Evolutionary conservation across 2,888 invertebrate genomes (phyloP).

Genomic region (Salticus scenicus): DNA sequence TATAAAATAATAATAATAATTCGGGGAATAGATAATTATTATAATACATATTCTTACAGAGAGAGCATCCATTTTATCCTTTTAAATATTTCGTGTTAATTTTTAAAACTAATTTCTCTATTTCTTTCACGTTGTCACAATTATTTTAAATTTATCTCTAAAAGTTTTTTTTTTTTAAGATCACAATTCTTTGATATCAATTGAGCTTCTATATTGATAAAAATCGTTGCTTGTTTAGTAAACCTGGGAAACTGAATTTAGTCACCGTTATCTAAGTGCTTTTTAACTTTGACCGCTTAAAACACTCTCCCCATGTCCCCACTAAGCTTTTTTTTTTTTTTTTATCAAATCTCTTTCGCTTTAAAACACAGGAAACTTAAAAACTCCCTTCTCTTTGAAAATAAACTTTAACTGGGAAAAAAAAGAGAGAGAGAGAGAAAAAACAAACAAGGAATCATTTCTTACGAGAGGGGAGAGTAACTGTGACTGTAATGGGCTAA

Average conservation of each 20-base stretch:
- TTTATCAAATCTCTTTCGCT: slow-evolving; percentile 16
- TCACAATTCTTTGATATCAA: too few species aligned
- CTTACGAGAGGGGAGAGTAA: slow-evolving; percentile 33
- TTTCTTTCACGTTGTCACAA: too few species aligned
- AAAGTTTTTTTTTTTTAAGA: too few species aligned
- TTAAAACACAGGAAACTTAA: not conserved
- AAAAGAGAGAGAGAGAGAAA: slow-evolving; percentile 16
- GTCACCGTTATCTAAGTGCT: not conserved
- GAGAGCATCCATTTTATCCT: too few species aligned
- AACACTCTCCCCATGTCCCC: not conserved
- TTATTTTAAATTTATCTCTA: too few species aligned
- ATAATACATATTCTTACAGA: too few species aligned
- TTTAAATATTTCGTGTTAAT: too few species aligned
- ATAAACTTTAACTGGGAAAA: slow-evolving; percentile 53
- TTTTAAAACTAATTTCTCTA: too few species aligned
- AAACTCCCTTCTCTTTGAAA: slow-evolving; percentile 35
- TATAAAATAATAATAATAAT: too few species aligned
- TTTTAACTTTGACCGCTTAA: slow-evolving; percentile 9
- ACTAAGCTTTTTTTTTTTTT: not conserved
- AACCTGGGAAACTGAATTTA: not conserved
- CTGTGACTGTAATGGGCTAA: slow-evolving; percentile 53
- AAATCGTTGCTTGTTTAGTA: not conserved
- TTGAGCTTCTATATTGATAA: not conserved
- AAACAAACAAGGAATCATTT: slow-evolving; percentile 67
- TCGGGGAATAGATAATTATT: too few species aligned